phyloP scores from a whole-genome alignment of 2,797 vertebrate genomes.

The Limnodromus scolopaceus region DNA sequence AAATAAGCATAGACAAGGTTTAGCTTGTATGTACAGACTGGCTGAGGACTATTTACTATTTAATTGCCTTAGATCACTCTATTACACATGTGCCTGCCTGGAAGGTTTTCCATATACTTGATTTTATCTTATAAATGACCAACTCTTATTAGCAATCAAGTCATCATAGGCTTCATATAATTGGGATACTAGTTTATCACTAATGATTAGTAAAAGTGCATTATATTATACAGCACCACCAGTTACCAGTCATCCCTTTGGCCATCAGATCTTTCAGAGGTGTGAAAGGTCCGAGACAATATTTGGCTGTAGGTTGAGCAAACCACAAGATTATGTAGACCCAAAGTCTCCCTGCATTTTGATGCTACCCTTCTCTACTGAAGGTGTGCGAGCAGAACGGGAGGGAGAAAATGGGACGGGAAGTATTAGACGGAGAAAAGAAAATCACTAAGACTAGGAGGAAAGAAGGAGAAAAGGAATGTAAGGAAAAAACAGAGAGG shows the following conservation, averaged over 20 bases:
- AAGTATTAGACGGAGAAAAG: background rate
- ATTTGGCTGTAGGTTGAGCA: background rate
- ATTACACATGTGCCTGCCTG: background rate
- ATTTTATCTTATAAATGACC: background rate
- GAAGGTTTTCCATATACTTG: background rate
- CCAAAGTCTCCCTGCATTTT: background rate
- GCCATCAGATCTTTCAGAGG: background rate
- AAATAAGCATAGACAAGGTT: background rate
- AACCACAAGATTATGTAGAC: background rate
- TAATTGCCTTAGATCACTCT: background rate
- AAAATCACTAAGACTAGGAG: background rate
- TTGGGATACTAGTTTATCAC: background rate
- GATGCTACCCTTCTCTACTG: background rate
- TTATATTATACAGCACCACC: background rate
- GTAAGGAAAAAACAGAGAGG: background rate
- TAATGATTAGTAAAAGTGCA: background rate
- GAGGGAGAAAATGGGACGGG: background rate
- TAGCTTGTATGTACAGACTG: background rate
- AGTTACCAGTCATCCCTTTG: background rate
- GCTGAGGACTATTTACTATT: background rate
- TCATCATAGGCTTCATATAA: background rate
- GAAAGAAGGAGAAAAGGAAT: background rate
- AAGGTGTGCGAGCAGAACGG: background rate
- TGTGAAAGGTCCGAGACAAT: background rate
- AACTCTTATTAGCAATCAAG: background rate